Percentiles rank a stretch among this genome's conserved stretches.
Conservation (phyloP, 1,140 invertebrate genomes). For the Orchesella cincta region DNA sequence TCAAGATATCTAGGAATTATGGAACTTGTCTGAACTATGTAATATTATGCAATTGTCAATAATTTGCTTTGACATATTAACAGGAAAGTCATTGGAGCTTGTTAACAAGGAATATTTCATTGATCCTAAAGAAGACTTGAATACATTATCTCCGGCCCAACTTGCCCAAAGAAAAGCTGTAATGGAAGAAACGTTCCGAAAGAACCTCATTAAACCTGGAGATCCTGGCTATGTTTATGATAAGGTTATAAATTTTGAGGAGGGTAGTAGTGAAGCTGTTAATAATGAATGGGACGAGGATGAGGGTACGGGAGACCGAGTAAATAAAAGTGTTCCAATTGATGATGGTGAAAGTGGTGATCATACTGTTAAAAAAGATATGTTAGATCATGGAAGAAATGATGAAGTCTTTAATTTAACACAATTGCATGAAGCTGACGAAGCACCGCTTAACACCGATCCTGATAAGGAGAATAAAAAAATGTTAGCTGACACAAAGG, state of each 20-base stretch:
- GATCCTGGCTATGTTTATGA: constrained; percentile 43
- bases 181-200: constrained; percentile 43
- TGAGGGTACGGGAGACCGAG: neutral
- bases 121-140: constrained; percentile 44
- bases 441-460: no score
- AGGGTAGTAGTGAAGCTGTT: neutral
- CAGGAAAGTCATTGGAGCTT: constrained; percentile 29
- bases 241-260: constrained; percentile 37
- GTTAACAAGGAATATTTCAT: constrained; percentile 38
- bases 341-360: neutral
- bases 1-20: neutral
- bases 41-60: constrained; percentile 16
- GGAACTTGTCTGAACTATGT: neutral
- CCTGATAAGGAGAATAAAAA: neutral
- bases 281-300: constrained; percentile 44
- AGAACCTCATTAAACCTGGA: constrained; percentile 28
- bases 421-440: no score
- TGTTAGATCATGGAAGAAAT: no score
- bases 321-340: neutral
- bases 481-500: no score
- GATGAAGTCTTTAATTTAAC: no score
- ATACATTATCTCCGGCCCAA: constrained; percentile 36
- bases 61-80: neutral
- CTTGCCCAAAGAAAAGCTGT: constrained; percentile 32
- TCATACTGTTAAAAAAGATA: no score